Evolutionary conservation across 2,797 vertebrate species (phyloP).

Genomic region (Thamnophis elegans): DNA sequence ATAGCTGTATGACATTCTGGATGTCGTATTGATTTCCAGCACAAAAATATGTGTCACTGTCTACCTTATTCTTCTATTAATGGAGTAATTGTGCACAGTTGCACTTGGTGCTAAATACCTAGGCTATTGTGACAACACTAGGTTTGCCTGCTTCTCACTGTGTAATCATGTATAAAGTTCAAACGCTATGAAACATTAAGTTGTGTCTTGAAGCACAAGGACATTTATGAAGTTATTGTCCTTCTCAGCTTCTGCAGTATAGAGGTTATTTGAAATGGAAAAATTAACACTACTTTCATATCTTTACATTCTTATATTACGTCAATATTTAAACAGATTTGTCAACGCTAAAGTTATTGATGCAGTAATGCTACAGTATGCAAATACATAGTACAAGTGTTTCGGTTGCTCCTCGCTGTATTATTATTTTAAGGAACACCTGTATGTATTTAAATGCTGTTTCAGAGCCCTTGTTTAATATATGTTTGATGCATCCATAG

Average conservation of each 20-base stretch:
- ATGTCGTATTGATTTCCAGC: constrained; percentile 66
- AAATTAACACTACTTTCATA: constrained; percentile 54
- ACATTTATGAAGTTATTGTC: constrained; percentile 52
- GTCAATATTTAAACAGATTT: constrained; percentile 59
- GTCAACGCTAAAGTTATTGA: constrained; percentile 46
- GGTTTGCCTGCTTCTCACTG: constrained; percentile 71
- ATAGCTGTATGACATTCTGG: constrained; percentile 67
- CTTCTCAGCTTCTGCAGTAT: constrained; percentile 61
- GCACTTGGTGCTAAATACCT: constrained; percentile 66
- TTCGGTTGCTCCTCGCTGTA: constrained; percentile 63
- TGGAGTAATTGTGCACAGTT: constrained; percentile 66
- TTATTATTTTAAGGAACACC: constrained; percentile 58
- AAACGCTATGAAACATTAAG: constrained; percentile 55
- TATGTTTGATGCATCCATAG: background rate
- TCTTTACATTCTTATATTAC: constrained; percentile 61
- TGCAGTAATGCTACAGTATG: constrained; percentile 46
- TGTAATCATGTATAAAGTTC: constrained; percentile 60
- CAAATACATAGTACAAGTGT: constrained; percentile 49
- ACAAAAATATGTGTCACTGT: constrained; percentile 56
- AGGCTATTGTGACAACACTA: constrained; percentile 74
- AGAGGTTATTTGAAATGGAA: constrained; percentile 50
- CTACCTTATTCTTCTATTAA: constrained; percentile 57
- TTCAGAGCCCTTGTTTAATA: constrained; percentile 22
- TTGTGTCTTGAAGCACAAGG: constrained; percentile 65
- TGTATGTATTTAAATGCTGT: constrained; percentile 18